Percentiles rank a stretch among this genome's conserved stretches.
phyloP scores from a whole-genome alignment of 2,888 invertebrate genomes.

The Petrophora chlorosata region DNA sequence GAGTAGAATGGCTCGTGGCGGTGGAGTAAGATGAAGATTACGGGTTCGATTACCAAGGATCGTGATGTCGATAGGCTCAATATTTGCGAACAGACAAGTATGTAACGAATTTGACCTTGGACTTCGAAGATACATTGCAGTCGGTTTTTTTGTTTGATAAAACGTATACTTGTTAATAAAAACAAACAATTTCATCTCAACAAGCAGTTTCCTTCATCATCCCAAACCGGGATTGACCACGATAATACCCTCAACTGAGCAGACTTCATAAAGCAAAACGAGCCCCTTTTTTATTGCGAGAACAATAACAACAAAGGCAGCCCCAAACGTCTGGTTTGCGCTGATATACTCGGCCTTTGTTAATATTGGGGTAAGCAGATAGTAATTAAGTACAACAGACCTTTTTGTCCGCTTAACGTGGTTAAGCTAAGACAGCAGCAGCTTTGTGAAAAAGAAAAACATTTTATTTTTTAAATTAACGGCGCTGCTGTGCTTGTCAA shows the following conservation, averaged over 20 bases:
- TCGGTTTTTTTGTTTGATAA: no score
- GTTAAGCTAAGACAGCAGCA: background rate
- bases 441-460: background rate
- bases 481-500: no score
- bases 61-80: no score
- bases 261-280: background rate
- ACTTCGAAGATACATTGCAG: no score
- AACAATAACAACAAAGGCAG: slow-evolving; percentile 15
- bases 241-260: background rate
- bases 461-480: no score
- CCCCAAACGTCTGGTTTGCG: slow-evolving; percentile 8
- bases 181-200: no score
- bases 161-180: no score
- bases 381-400: slow-evolving; percentile 24
- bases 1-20: no score
- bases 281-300: slow-evolving; percentile 8
- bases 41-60: no score
- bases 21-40: no score
- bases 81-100: no score
- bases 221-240: background rate
- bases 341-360: slow-evolving; percentile 18
- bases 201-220: background rate
- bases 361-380: slow-evolving; percentile 31
- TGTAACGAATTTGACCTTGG: no score
- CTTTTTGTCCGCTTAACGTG: background rate